These are phyloP conservation scores for Enteromius radiatus DNA, from an alignment of 2,797 vertebrate genomes.

Conservation along the genomic window DNA sequence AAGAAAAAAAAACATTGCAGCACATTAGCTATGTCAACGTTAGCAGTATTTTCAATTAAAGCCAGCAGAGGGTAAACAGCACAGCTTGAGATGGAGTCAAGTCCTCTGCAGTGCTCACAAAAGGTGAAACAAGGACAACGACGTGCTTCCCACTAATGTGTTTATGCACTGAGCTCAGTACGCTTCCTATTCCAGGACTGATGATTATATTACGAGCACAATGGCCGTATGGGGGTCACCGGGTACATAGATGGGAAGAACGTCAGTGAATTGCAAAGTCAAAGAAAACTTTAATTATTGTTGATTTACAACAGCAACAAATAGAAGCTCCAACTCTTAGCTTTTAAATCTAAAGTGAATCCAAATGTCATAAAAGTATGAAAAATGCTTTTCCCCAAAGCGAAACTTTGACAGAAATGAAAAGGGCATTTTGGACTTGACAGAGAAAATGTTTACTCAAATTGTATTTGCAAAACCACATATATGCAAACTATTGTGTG, in stretches of 20 bases:
- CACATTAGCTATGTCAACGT: slow-evolving; percentile 78
- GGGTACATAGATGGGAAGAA: slow-evolving; percentile 66
- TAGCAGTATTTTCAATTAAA: slow-evolving; percentile 80
- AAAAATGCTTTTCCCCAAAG: neutral
- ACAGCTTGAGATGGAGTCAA: slow-evolving; percentile 65
- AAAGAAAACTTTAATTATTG: neutral
- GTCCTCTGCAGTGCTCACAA: slow-evolving; percentile 46
- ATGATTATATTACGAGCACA: slow-evolving; percentile 81
- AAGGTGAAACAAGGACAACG: slow-evolving; percentile 78
- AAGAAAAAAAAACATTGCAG: slow-evolving; percentile 62
- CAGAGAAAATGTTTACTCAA: slow-evolving; percentile 6
- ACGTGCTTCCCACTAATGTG: slow-evolving; percentile 78
- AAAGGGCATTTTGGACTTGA: slow-evolving; percentile 6
- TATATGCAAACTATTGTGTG: slow-evolving; percentile 5
- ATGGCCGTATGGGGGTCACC: slow-evolving; percentile 76
- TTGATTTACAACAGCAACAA: slow-evolving; percentile 17
- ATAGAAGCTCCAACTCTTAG: neutral
- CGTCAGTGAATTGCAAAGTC: neutral
- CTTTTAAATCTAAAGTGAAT: slow-evolving; percentile 9
- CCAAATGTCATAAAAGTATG: neutral
- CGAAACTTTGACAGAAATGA: neutral
- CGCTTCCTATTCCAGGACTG: slow-evolving; percentile 79
- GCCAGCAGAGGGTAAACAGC: slow-evolving; percentile 75
- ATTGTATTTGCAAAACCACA: slow-evolving; percentile 17
- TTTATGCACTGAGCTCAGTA: slow-evolving; percentile 78